Percentiles rank a stretch among this genome's conserved stretches.
phyloP scores from a whole-genome alignment of 2,113 vertebrate genomes.

The Antechinus stuartii region DNA sequence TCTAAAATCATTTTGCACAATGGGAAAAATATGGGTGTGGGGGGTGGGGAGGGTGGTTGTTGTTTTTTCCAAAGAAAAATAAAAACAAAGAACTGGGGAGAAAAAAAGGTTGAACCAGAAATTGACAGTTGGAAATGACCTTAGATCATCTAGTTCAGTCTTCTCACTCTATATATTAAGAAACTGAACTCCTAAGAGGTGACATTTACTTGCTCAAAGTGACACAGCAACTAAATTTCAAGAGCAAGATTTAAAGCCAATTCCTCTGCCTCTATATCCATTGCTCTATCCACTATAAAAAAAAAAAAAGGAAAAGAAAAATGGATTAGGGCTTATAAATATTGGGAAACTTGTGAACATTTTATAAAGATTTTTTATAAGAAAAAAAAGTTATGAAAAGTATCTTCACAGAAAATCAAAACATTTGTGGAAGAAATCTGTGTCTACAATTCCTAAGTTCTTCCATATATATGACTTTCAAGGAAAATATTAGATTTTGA shows the following conservation, averaged over 20 bases:
- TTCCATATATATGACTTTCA: background rate
- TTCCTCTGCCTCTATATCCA: background rate
- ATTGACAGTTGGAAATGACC: background rate
- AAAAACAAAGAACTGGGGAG: conserved; percentile 27
- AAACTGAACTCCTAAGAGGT: background rate
- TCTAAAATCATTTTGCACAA: background rate
- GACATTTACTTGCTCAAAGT: background rate
- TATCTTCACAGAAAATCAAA: background rate
- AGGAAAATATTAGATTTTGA: background rate
- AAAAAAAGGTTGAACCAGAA: background rate
- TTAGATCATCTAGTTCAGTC: background rate
- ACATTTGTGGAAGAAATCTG: background rate
- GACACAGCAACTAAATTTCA: background rate
- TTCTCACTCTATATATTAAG: background rate
- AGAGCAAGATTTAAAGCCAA: background rate
- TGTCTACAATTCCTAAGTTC: conserved; percentile 10
- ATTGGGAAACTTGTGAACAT: background rate
- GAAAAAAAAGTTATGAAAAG: conserved; percentile 6
- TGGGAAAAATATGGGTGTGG: background rate
- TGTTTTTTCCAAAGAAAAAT: conserved; percentile 37
- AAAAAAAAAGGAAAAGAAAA: background rate
- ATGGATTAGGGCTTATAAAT: background rate
- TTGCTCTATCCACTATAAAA: background rate
- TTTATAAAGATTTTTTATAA: background rate
- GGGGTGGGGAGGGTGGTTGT: background rate